These are phyloP conservation scores for Mellilla xanthometata DNA, from an alignment of 2,888 invertebrate genomes.

Conservation along the genomic window DNA sequence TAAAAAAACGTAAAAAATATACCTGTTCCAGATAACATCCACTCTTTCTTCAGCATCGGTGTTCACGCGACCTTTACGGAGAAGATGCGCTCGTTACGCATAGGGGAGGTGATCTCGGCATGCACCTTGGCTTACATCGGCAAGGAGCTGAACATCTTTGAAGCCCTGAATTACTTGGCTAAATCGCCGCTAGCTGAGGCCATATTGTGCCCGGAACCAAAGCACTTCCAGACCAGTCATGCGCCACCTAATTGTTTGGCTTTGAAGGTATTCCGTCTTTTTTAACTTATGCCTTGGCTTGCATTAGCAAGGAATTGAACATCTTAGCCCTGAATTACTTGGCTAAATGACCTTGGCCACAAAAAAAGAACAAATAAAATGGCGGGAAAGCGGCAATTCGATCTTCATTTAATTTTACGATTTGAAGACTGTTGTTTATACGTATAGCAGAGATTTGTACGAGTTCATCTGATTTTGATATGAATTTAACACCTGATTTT, in stretches of 20 bases:
- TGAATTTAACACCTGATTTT: too few relatives aligned
- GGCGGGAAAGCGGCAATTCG: too few relatives aligned
- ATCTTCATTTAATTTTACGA: too few relatives aligned
- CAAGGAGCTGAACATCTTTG: slow-evolving; percentile 81
- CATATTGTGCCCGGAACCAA: slow-evolving; percentile 82
- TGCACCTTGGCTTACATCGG: slow-evolving; percentile 58
- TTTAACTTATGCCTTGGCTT: too few relatives aligned
- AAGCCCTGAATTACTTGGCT: slow-evolving; percentile 83
- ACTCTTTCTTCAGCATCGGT: slow-evolving; percentile 61
- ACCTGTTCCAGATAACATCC: slow-evolving; percentile 53
- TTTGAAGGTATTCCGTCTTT: too few relatives aligned
- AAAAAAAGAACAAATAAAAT: too few relatives aligned
- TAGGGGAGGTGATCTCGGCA: slow-evolving; percentile 56
- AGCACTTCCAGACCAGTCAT: slow-evolving; percentile 53
- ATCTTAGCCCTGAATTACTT: too few relatives aligned
- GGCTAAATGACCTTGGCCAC: too few relatives aligned
- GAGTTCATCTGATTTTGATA: too few relatives aligned
- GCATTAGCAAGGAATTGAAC: too few relatives aligned
- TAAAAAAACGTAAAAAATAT: not conserved
- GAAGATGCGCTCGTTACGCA: slow-evolving; percentile 51
- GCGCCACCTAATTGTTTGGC: slow-evolving; percentile 37
- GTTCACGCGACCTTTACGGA: slow-evolving; percentile 63
- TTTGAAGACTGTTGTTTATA: too few relatives aligned
- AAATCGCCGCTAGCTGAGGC: slow-evolving; percentile 82
- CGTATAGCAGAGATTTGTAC: too few relatives aligned